Base-by-base conservation (phyloP, 2,797 vertebrate species). In the Poeciliopsis paucimaculata region DNA sequence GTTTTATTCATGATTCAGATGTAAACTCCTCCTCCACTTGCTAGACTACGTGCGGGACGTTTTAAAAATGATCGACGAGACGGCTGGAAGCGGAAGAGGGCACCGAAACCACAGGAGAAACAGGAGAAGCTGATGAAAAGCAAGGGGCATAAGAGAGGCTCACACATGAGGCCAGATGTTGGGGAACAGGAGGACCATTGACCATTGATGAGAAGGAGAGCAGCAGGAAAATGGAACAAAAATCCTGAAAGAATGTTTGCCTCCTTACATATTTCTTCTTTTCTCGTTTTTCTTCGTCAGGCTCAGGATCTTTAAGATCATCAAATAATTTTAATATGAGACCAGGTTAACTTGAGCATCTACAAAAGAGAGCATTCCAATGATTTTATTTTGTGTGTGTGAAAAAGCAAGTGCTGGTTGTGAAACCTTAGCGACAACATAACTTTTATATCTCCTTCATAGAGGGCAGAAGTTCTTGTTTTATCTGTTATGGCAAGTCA, bases 181-280 rank as follows among this genome's bases (percentile, higher is more conserved):
- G 93, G 92, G 91, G 87, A 92, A 96, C 88, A 95, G 84, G 87
- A 88, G 92, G 81, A 41, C 91, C 92, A 94, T 95, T 96, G 89
- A 95, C 88, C 82, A 93, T 91, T 94, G 92, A 94, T 88, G 86
- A 74, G 49, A 77, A 78, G 82, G 77, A 43, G 77, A 78, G 75
- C 49, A 53, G 79, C 18, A 36, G 71, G 66, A 75, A 60, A 82
- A 39, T 46, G 46, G 34, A 39, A 18, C 62, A 39, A 23, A 31
- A 20, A 23, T 39, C 18, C 34, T 66, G 34, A 66, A 39, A 20
- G 20, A 23, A 36, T 36, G 39, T 36, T 66, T 10, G 31, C 11
- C 66, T 68, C 23, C 23, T 41, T 43, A 12, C 20, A 26, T 12
- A 70, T 70, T 70, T 41, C 12, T 39, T 66, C 57, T 13, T 5